These are phyloP conservation scores for Monodelphis domestica DNA, from an alignment of 2,797 vertebrate species.

Conservation along the genomic window DNA sequence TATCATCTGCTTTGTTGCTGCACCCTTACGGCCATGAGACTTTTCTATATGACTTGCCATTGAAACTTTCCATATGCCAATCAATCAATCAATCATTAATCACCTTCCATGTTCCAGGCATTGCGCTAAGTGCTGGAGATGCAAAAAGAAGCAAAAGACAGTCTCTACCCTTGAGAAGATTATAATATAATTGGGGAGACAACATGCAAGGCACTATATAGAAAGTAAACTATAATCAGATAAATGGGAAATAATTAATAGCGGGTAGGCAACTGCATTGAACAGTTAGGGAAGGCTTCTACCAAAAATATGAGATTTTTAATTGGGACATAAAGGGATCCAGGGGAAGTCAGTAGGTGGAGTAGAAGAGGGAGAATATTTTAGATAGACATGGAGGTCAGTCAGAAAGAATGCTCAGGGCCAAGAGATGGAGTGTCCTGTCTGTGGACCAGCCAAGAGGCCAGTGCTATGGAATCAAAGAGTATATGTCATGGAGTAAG, in stretches of 20 bases:
- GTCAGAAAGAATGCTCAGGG: not conserved
- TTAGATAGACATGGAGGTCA: not conserved
- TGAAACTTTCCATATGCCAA: not conserved
- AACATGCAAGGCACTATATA: not conserved
- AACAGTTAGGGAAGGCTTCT: not conserved
- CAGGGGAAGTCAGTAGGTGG: not conserved
- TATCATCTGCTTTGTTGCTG: not conserved
- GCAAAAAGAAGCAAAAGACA: not conserved
- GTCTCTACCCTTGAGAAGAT: not conserved
- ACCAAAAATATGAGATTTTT: not conserved
- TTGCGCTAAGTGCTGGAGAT: not conserved
- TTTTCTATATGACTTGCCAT: not conserved
- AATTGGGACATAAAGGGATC: no score
- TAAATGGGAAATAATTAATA: not conserved
- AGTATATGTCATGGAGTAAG: not conserved
- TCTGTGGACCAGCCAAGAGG: not conserved
- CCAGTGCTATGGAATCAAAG: not conserved
- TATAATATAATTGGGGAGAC: not conserved
- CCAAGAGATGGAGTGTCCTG: not conserved
- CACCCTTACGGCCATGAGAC: not conserved
- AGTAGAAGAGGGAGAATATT: not conserved
- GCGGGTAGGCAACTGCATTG: not conserved
- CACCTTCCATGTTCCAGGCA: not conserved
- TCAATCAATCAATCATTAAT: not conserved
- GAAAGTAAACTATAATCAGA: not conserved